These are phyloP conservation scores for Squalus acanthias DNA, from an alignment of 2,797 vertebrate genomes.

Conservation along the genomic window DNA sequence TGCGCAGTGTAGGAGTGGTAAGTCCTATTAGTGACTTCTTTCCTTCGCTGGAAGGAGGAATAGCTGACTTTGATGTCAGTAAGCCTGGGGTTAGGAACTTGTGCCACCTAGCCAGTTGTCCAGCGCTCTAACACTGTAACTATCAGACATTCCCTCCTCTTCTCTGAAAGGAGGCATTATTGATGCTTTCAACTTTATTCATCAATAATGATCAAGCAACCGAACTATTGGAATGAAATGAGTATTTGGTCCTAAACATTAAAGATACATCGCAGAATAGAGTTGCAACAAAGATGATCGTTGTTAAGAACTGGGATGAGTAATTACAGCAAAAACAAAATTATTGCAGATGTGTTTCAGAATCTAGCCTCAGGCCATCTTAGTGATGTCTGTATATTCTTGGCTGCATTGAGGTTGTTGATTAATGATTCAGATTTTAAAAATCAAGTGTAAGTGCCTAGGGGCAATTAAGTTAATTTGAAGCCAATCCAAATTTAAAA, in stretches of 20 bases:
- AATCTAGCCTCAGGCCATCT: conserved; percentile 1
- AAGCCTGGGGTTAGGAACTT: not conserved
- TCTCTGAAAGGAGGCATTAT: not conserved
- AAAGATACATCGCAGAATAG: not conserved
- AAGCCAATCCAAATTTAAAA: conserved; percentile 25
- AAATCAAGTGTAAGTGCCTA: conserved; percentile 15
- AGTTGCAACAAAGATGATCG: not conserved
- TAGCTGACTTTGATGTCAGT: not conserved
- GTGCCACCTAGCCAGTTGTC: not conserved
- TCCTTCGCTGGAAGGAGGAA: not conserved
- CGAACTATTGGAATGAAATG: not conserved
- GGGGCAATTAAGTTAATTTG: conserved; percentile 28
- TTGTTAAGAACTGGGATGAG: conserved; percentile 18
- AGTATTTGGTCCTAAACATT: not conserved
- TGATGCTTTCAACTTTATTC: conserved; percentile 10
- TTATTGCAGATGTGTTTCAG: conserved; percentile 26
- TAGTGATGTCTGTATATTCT: not conserved
- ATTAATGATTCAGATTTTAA: conserved; percentile 31
- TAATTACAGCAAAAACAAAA: conserved; percentile 31
- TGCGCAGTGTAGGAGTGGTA: not conserved
- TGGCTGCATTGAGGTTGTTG: conserved; percentile 27
- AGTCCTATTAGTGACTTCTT: not conserved
- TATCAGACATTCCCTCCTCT: not conserved
- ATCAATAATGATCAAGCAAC: not conserved
- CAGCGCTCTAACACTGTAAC: not conserved